Evolutionary conservation across 37 sponge, comb jelly and placozoan genomes (phyloP).

Genomic region (Cliona cf. orientalis): DNA sequence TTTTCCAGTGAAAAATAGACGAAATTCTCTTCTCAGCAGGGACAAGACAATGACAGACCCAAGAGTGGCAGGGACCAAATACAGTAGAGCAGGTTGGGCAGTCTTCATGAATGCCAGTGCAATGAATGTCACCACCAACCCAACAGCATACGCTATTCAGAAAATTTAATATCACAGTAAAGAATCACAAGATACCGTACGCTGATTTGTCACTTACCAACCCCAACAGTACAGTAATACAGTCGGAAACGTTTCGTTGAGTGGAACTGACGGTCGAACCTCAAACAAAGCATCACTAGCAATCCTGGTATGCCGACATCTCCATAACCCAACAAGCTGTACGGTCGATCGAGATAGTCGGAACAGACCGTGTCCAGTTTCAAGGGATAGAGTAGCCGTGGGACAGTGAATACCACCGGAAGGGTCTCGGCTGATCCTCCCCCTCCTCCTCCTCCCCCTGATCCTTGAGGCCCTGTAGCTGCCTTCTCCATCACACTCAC

Average conservation of each 20-base stretch:
- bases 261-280: constrained; percentile 42
- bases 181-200: background rate
- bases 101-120: constrained; percentile 59
- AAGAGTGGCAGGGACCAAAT: constrained; percentile 84
- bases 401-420: constrained; percentile 57
- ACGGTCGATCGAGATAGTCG: background rate
- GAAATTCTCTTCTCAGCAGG: constrained; percentile 52
- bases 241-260: constrained; percentile 11
- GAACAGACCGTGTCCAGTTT: constrained; percentile 23
- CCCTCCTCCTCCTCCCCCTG: no score
- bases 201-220: constrained; percentile 64
- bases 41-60: constrained; percentile 58
- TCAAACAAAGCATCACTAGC: constrained; percentile 52
- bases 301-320: constrained; percentile 82
- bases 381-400: constrained; percentile 23
- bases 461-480: constrained; percentile 45
- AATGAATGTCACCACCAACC: constrained; percentile 62
- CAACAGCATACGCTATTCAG: constrained; percentile 70
- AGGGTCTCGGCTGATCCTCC: background rate
- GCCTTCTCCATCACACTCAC: constrained; percentile 88
- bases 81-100: constrained; percentile 91
- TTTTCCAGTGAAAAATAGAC: constrained; percentile 68
- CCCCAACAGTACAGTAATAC: constrained; percentile 16
- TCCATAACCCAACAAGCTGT: constrained; percentile 71
- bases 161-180: no score